Percentiles rank a stretch among this genome's conserved stretches.
Conservation (phyloP, 2,888 invertebrate genomes). For the Drosophila anceps region DNA sequence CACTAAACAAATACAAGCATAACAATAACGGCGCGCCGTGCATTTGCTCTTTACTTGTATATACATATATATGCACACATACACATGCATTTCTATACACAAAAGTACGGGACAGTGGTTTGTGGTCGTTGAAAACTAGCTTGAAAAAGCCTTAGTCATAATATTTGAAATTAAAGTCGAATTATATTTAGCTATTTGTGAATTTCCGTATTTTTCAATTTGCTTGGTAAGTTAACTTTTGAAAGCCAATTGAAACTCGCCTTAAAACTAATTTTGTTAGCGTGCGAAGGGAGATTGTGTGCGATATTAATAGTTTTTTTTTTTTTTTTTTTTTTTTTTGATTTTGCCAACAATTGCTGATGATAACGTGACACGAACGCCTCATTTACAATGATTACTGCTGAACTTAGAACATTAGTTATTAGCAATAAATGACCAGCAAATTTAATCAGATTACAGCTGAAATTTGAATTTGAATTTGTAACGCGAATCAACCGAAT, state of each 20-base stretch:
- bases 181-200: background rate
- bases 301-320: conserved; percentile 1
- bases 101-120: conserved; percentile 32
- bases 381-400: conserved; percentile 3
- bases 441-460: conserved; percentile 4
- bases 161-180: background rate
- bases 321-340: background rate
- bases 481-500: conserved; percentile 5
- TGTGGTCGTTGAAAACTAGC: background rate
- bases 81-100: background rate
- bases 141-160: background rate
- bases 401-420: conserved; percentile 7
- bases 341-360: conserved; percentile 1
- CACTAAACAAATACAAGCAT: conserved; percentile 35
- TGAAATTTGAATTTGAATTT: conserved; percentile 14
- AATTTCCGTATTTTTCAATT: background rate
- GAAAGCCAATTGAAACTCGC: background rate
- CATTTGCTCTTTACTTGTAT: conserved; percentile 17
- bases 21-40: conserved; percentile 25
- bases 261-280: background rate
- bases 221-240: background rate
- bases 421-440: background rate
- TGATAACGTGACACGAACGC: background rate
- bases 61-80: background rate
- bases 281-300: background rate